Percentiles rank a stretch among this genome's conserved stretches.
These are phyloP conservation scores for Columba janthina DNA, from an alignment of 2,113 vertebrate genomes.

Conservation along the genomic window DNA sequence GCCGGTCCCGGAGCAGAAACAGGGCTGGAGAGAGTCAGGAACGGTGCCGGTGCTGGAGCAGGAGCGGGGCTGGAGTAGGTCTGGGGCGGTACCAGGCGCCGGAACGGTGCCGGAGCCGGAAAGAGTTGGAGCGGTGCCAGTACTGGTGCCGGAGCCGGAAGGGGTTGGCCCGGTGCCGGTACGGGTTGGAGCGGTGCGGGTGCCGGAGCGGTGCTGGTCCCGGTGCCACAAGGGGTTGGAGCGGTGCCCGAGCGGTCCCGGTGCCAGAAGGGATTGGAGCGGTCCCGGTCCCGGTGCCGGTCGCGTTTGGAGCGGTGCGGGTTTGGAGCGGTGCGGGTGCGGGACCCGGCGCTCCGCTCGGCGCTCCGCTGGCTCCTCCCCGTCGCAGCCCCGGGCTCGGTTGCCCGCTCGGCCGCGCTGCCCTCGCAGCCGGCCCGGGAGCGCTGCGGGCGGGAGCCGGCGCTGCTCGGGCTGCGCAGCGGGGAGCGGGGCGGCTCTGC, in stretches of 20 bases:
- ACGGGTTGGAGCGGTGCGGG: background rate
- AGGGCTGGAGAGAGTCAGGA: background rate
- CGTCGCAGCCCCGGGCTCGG: background rate
- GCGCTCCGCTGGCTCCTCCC: constrained; percentile 57
- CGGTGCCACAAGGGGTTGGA: background rate
- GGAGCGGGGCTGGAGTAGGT: no score
- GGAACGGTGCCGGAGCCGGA: background rate
- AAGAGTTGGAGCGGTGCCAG: background rate
- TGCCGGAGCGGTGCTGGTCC: background rate
- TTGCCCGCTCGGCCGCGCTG: background rate
- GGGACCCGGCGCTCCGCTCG: background rate
- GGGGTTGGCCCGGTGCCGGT: background rate
- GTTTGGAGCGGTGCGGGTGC: background rate
- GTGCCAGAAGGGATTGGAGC: no score
- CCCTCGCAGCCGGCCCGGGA: background rate
- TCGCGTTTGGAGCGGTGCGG: background rate
- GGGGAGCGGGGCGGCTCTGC: background rate
- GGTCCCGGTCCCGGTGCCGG: background rate
- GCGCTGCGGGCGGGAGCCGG: background rate
- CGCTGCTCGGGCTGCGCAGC: background rate
- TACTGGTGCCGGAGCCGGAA: background rate
- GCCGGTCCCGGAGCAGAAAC: background rate
- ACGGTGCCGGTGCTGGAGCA: background rate
- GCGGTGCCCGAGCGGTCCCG: background rate
- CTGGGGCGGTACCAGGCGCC: no score